Conservation (phyloP, 2,888 invertebrate species). For the Macropis europaea region DNA sequence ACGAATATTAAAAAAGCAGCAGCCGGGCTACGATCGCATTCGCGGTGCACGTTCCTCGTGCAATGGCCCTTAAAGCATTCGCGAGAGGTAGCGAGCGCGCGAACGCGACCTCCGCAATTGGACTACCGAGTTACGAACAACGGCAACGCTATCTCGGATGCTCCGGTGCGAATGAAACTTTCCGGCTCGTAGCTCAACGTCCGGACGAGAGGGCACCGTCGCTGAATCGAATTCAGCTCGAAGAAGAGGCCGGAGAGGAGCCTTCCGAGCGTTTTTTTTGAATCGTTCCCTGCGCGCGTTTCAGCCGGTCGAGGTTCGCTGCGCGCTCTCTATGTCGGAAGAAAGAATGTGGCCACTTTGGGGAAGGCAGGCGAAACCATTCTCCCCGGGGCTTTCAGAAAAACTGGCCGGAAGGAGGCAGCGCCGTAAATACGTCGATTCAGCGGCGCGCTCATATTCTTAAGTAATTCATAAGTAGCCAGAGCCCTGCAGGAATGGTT, state of each 20-base stretch:
- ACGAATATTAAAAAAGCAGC: slow-evolving; percentile 12
- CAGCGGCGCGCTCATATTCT: slow-evolving; percentile 51
- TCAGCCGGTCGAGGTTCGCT: too few species aligned
- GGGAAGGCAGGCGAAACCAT: slow-evolving; percentile 22
- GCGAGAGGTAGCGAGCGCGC: slow-evolving; percentile 1
- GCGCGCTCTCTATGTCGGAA: too few species aligned
- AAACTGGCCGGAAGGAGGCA: slow-evolving; percentile 25
- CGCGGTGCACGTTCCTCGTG: slow-evolving; percentile 2
- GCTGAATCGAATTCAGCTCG: not conserved
- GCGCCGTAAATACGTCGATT: slow-evolving; percentile 57
- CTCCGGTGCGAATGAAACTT: slow-evolving; percentile 76
- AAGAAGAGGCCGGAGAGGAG: too few species aligned
- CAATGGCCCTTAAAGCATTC: slow-evolving; percentile 11
- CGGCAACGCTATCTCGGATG: slow-evolving; percentile 68
- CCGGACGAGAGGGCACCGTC: slow-evolving; percentile 61
- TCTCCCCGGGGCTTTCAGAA: slow-evolving; percentile 40
- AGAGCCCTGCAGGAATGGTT: slow-evolving; percentile 20
- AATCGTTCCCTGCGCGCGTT: too few species aligned
- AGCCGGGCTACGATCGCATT: not conserved
- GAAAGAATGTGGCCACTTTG: slow-evolving; percentile 24
- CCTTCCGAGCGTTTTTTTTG: too few species aligned
- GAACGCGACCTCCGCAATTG: slow-evolving; percentile 46
- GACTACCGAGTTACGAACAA: slow-evolving; percentile 62
- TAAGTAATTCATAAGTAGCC: slow-evolving; percentile 56
- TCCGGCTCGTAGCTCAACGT: slow-evolving; percentile 71